phyloP scores from a whole-genome alignment of 2,888 invertebrate species.

The Drosophila engyochracea region DNA sequence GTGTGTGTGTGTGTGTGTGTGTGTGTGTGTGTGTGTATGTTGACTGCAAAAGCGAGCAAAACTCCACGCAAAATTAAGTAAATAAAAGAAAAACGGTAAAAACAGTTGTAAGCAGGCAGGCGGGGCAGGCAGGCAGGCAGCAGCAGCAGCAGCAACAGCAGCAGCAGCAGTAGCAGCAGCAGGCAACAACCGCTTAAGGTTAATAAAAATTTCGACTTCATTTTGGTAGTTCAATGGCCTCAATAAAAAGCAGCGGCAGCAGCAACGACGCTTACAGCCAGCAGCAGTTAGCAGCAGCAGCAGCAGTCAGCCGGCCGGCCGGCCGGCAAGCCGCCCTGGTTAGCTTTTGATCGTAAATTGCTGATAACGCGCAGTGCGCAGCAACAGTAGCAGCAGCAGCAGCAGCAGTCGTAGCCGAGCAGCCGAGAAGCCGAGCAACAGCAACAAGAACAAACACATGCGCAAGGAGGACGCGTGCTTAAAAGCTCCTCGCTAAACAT shows the following conservation, averaged over 20 bases:
- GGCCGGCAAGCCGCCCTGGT: constrained; percentile 23
- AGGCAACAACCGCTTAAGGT: constrained; percentile 61
- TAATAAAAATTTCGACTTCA: constrained; percentile 57
- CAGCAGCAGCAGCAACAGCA: not conserved
- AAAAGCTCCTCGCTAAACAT: constrained; percentile 20
- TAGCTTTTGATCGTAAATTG: constrained; percentile 63
- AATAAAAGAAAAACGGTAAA: constrained; percentile 70
- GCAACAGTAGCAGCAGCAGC: constrained; percentile 27
- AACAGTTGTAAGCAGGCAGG: constrained; percentile 70
- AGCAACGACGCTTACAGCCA: constrained; percentile 48
- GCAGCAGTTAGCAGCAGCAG: not conserved
- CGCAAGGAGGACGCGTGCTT: constrained; percentile 13
- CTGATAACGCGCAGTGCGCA: constrained; percentile 62
- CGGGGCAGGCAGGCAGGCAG: not conserved
- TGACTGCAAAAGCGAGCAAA: constrained; percentile 52
- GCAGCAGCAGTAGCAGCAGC: constrained; percentile 1
- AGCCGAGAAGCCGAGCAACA: not conserved
- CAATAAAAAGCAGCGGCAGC: constrained; percentile 51
- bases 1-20: no score
- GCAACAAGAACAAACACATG: not conserved
- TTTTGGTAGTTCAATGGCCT: constrained; percentile 73
- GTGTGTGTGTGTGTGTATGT: not conserved
- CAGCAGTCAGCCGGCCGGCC: constrained; percentile 6
- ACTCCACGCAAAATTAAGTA: constrained; percentile 37
- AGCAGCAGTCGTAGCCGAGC: not conserved